Percentiles rank a stretch among this genome's conserved stretches.
phyloP scores from a whole-genome alignment of 1,140 invertebrate species.

The Schlechtendalia chinensis region DNA sequence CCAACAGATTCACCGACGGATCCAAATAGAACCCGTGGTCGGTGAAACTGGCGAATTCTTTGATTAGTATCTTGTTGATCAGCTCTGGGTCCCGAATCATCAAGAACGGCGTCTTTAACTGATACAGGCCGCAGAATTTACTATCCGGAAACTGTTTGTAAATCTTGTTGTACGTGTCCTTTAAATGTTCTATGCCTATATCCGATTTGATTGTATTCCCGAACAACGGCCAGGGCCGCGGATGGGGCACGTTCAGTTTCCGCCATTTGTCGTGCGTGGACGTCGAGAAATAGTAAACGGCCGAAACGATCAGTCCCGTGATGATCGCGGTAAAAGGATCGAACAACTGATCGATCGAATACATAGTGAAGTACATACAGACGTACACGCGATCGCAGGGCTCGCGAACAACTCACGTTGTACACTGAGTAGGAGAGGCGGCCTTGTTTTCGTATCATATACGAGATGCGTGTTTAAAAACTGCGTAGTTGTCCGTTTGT shows the following conservation, averaged over 20 bases:
- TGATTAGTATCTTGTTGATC: constrained; percentile 59
- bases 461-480: too few relatives aligned
- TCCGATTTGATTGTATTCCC: constrained; percentile 52
- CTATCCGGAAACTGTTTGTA: constrained; percentile 51
- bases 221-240: constrained; percentile 55
- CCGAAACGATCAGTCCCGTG: not conserved
- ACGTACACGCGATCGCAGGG: not conserved
- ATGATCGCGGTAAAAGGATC: not conserved
- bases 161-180: constrained; percentile 15
- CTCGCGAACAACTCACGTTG: too few relatives aligned
- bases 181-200: not conserved
- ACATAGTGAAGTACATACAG: not conserved
- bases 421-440: too few relatives aligned
- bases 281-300: constrained; percentile 3
- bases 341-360: not conserved
- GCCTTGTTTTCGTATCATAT: too few relatives aligned
- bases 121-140: constrained; percentile 58
- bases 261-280: constrained; percentile 57
- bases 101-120: constrained; percentile 58
- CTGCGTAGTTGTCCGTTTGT: too few relatives aligned
- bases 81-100: constrained; percentile 60
- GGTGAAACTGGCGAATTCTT: constrained; percentile 59
- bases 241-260: constrained; percentile 55
- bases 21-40: constrained; percentile 57
- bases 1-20: constrained; percentile 59